Evolutionary conservation across 2,888 invertebrate species (phyloP), one percentile per base, ranked within the genome.

Genomic region (Cryptocephalus moraei): DNA sequence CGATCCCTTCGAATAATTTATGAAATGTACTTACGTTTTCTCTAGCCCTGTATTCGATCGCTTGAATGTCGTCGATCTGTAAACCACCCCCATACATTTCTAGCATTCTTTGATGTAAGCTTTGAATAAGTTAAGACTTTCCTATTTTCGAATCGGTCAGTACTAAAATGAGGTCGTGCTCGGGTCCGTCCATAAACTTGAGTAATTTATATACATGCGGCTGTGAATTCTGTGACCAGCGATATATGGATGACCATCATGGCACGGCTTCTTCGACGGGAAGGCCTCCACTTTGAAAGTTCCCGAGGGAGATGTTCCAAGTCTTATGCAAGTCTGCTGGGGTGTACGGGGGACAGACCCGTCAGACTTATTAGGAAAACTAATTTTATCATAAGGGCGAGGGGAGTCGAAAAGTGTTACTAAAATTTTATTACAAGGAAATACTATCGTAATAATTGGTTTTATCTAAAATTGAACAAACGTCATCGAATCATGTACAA

Each of bases 161-260:
- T 53, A 72, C 76, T 75, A 47, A 75, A 71, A 66, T 81, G 43
- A 47, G 50, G 48, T 49, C 52, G 50, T 48, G 51, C 52, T 49
- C 47, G 46, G 48, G 72, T 65, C 82, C 81, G 53, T 75, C 73
- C 73, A 84, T 80, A 67, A 66, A 68, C 56, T 61, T 67, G 59
- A 63, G 66, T 69, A 68, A 69, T 68, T 69, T 69, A 68, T 69
- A 65, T 64, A 67, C 64, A 65, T 62, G 61, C 60, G 62, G 62
- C 49, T 44, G 66, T 36, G 36, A 36, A 36, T 36, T 36, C 36
- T 55, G 56, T 60, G 52, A 43, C 48, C 52, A 56, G 51, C 49
- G 49, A 64, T 63, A 61, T 61, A 66, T 46, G 52, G 57, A 60
- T 62, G 65, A 62, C 59, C 60, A 55, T 59, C 60, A 52, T 55